Evolutionary conservation across 2,113 vertebrate species (phyloP).

Genomic region (Pteropus alecto): DNA sequence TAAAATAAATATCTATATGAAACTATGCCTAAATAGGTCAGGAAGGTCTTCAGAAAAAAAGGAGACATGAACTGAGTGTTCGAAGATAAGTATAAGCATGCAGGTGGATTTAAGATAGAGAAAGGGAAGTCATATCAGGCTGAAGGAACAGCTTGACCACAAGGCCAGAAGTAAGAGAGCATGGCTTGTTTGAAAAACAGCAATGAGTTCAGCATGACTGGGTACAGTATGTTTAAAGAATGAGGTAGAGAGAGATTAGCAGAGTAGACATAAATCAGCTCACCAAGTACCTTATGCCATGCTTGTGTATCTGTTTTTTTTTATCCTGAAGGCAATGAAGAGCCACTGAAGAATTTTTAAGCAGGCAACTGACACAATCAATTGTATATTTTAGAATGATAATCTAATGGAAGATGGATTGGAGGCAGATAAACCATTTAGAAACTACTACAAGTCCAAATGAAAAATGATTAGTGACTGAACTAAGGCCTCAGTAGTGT

Average conservation of each 20-base stretch:
- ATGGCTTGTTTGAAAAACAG: constrained; percentile 2
- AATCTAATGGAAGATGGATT: neutral
- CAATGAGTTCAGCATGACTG: constrained; percentile 8
- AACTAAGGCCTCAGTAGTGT: neutral
- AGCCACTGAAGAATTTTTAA: constrained; percentile 26
- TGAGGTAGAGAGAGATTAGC: neutral
- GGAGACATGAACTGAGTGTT: neutral
- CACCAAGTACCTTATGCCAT: neutral
- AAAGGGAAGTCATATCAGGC: neutral
- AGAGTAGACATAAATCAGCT: neutral
- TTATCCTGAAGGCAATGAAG: neutral
- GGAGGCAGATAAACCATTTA: neutral
- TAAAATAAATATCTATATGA: neutral
- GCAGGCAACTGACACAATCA: neutral
- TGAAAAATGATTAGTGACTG: neutral
- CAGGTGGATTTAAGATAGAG: neutral
- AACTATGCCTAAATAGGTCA: neutral
- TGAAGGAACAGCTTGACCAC: neutral
- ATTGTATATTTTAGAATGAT: constrained; percentile 4
- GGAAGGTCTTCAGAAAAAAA: neutral
- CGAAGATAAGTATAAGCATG: neutral
- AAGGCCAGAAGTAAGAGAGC: neutral
- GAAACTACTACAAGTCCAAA: neutral
- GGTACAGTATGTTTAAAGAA: constrained; percentile 40
- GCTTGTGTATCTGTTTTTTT: neutral